Base-by-base conservation (phyloP, 2,888 invertebrate genomes). In the Keiferia lycopersicella region DNA sequence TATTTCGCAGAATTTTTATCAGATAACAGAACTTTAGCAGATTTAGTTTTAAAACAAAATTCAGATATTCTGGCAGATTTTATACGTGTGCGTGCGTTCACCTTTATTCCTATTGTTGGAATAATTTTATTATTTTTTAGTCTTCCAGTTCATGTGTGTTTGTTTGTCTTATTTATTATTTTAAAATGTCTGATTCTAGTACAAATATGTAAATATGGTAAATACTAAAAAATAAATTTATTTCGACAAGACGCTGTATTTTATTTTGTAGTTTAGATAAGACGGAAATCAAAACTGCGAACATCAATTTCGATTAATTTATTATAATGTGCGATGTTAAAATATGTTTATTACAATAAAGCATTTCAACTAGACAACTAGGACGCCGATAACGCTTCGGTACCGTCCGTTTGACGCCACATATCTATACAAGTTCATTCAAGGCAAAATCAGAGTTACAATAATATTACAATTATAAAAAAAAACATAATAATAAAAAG, bases 241-340 rank as follows among this genome's bases (percentile, higher is more conserved):
- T 61, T 16, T 12, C 1, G 34, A 10, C 14, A 3, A n/a, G 16
- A 16, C 12, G 12, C 2, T 30, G 10, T 16, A 14, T 56, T 56
- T 56, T 34, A n/a, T n/a, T 26, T 3, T 45, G 16, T 45, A 16
- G 0, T 2, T 41, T 12, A 6, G 26, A 6, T 26, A 26, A 26
- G 26, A 16, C n/a, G 16, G 8, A 20, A 51, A 20, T 20, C 12
- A 51, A 51, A 51, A 73, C 68, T 48, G 56, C 48, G 69, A 63
- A 60, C 67, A 64, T 78, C 82, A 87, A 88, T 88, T 91, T 90
- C 82, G 90, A 91, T 91, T 91, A 91, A 91, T 91, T 91, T 91
- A 91, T 90, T 91, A 87, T 89, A 86, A 90, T 90, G 91, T 91
- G 91, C 91, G 91, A 91, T 91, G 91, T 91, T 91, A 91, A 90